Base-by-base conservation (phyloP, 2,888 invertebrate species). In the Meghimatium bilineatum region DNA sequence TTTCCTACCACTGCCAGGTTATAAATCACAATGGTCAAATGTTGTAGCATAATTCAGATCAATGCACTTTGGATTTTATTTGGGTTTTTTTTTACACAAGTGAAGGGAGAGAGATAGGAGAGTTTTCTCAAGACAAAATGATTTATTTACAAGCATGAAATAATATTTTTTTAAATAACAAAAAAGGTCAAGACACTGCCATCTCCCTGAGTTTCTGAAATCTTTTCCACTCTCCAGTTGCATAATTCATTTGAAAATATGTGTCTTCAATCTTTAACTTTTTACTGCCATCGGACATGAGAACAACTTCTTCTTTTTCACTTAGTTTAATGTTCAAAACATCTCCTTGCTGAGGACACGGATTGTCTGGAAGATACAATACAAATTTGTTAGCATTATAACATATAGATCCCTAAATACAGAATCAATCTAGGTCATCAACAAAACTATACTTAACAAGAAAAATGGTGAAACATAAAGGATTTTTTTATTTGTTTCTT, bases 201-300 rank as follows among this genome's bases (percentile, higher is more conserved):
- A 89, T 86, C 79, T 91, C 91, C 63, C 90, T 85, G 88, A 96
- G 97, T 92, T 98, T 98, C 94, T 98, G 97, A 90, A 98, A 96
- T 90, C 96, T 95, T 93, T 98, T 98, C 98, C 98, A 99, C 93
- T 99, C 98, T 49, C 99, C 99, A 81, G 97, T 98, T 92, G 97
- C 97, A 94, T 99, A 99, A 94, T 99, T 99, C 97, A 99, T 97
- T 94, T 99, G 98, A 95, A 99, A 99, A 94, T 97, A 98, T 87
- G 97, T 98, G 94, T 99, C 99, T 0, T 97, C 97, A 80, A 97
- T 94, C 94, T 97, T 96, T 0, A 96, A 95, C 36, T 95, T 94
- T 90, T 96, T 96, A 0, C 96, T 96, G 87, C 97, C 97, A 93
- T 98, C 97, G 0, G 96, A 95, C 92, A 97, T 97, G 20, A 87